Conservation (phyloP, 2,888 invertebrate species). For the Leptinotarsa rubiginosa region DNA sequence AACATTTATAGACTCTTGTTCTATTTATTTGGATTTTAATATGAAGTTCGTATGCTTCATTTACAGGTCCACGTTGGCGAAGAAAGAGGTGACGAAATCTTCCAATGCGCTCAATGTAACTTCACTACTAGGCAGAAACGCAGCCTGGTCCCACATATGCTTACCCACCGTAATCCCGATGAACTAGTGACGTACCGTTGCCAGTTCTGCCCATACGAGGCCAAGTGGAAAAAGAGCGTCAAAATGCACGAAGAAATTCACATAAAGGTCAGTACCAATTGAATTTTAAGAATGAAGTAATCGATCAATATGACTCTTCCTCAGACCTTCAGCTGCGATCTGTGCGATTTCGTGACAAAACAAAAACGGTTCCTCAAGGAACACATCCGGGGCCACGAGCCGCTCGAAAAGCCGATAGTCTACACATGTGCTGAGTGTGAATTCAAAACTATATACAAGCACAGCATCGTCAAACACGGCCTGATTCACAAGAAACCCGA, state of each 20-base stretch:
- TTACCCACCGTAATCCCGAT: slow-evolving; percentile 37
- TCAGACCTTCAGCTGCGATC: slow-evolving; percentile 34
- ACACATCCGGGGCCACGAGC: slow-evolving; percentile 39
- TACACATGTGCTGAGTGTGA: slow-evolving; percentile 40
- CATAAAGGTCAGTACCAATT: slow-evolving; percentile 18
- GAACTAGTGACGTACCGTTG: slow-evolving; percentile 40
- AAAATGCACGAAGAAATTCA: slow-evolving; percentile 34
- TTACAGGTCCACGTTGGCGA: slow-evolving; percentile 16
- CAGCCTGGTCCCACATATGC: slow-evolving; percentile 41
- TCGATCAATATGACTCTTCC: neutral
- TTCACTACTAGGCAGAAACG: slow-evolving; percentile 30
- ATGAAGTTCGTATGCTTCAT: neutral
- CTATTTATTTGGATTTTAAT: no score
- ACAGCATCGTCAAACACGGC: slow-evolving; percentile 37
- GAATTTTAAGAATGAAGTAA: no score
- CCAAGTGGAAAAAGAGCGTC: slow-evolving; percentile 42
- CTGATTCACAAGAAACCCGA: slow-evolving; percentile 39
- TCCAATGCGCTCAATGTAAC: slow-evolving; percentile 28
- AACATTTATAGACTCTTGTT: no score
- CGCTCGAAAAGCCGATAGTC: slow-evolving; percentile 29
- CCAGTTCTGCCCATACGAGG: slow-evolving; percentile 39
- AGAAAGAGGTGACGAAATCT: slow-evolving; percentile 21
- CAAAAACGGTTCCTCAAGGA: slow-evolving; percentile 39
- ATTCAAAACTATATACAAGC: slow-evolving; percentile 38
- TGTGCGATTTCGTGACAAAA: slow-evolving; percentile 42